Evolutionary conservation across 1,140 invertebrate species (phyloP).

Genomic region (Nephila pilipes): DNA sequence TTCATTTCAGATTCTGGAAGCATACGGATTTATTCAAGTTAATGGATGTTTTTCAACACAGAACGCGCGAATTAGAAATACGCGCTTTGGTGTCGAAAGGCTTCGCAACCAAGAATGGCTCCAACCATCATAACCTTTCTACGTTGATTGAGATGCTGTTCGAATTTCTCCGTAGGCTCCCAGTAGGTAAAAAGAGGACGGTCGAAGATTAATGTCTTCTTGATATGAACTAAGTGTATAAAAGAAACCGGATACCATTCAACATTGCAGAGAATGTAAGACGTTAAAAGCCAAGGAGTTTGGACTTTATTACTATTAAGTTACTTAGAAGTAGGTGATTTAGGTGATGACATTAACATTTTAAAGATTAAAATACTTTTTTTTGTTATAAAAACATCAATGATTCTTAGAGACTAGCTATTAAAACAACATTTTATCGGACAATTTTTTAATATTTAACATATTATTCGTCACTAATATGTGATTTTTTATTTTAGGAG

Average conservation of each 20-base stretch:
- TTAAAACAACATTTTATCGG: no score
- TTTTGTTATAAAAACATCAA: background rate
- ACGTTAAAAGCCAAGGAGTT: background rate
- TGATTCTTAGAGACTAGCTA: no score
- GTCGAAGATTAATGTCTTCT: slow-evolving; percentile 22
- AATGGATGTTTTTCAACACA: slow-evolving; percentile 41
- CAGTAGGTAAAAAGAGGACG: slow-evolving; percentile 1
- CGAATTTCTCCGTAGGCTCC: slow-evolving; percentile 9
- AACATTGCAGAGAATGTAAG: background rate
- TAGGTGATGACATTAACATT: background rate
- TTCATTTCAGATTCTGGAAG: slow-evolving; percentile 34
- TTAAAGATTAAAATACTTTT: background rate
- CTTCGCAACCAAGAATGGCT: background rate
- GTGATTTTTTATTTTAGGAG: no score
- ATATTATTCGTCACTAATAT: no score
- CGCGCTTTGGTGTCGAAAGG: background rate
- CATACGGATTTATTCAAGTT: background rate
- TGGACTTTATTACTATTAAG: background rate
- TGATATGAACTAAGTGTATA: slow-evolving; percentile 22
- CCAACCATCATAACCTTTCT: background rate
- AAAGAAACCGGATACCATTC: slow-evolving; percentile 7
- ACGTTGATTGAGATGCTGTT: slow-evolving; percentile 40
- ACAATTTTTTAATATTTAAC: no score
- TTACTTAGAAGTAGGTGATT: background rate
- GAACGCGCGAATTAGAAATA: slow-evolving; percentile 24